These are phyloP conservation scores for Tipula lateralis DNA, from an alignment of 2,888 invertebrate genomes.

Conservation along the genomic window DNA sequence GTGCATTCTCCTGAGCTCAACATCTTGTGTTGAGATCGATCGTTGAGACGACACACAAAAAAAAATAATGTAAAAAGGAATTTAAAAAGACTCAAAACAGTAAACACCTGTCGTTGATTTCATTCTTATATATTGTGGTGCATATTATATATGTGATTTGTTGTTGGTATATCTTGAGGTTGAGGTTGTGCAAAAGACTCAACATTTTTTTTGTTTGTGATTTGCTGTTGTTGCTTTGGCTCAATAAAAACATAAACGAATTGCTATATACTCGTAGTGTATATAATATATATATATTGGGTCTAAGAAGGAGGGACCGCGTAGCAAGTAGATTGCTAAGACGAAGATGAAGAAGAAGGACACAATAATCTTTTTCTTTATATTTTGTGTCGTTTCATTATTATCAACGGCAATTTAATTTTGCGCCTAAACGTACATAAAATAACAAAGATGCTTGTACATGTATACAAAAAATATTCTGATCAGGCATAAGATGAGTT, in stretches of 20 bases:
- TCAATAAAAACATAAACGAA: background rate
- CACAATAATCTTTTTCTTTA: background rate
- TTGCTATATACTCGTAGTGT: no score
- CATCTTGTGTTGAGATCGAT: background rate
- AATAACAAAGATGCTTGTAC: background rate
- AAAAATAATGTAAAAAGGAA: background rate
- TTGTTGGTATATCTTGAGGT: conserved; percentile 20
- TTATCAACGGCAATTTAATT: conserved; percentile 7
- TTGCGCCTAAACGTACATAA: background rate
- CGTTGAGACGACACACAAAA: background rate
- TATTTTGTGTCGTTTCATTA: background rate
- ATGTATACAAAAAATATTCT: background rate
- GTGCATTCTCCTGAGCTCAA: background rate
- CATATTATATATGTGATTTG: background rate
- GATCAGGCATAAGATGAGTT: conserved; percentile 24
- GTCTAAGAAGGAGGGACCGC: background rate
- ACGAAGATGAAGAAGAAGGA: background rate
- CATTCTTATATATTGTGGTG: background rate
- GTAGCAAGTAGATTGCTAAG: background rate
- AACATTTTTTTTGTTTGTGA: background rate
- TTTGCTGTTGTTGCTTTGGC: conserved; percentile 9
- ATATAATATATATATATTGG: background rate
- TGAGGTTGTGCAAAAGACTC: background rate
- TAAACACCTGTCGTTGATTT: conserved; percentile 9
- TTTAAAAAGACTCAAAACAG: background rate